Base-by-base conservation (phyloP, 2,113 vertebrate species). In the Sarotherodon lohbergeri region DNA sequence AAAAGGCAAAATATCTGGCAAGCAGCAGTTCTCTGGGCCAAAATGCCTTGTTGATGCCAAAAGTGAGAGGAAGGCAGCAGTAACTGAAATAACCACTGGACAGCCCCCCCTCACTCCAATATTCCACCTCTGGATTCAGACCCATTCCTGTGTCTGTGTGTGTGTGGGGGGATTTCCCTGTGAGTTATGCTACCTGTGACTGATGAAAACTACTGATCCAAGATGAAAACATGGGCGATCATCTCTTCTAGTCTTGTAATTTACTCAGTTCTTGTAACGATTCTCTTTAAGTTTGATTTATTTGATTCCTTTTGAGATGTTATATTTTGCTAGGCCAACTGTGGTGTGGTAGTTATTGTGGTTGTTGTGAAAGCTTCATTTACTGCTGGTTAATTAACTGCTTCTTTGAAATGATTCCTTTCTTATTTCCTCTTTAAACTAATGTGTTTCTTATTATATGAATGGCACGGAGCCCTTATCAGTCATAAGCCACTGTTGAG, bases 401-500 rank as follows among this genome's bases (percentile, higher is more conserved):
- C 39, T 27, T 46, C 41, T 73, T 73, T 73, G 39, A 73, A 73
- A 73, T 27, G 9, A 76, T 50, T 76, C 9, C 43, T 76, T 48
- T 50, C 43, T 32, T 19, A 32, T 17, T 76, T 76, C 16, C 43
- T 76, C 27, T 19, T 76, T 32, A 76, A 50, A 50, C 43, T 50
- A 76, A 48, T 76, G 71, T 19, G 68, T 32, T 50, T 50, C 16
- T 32, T 76, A 50, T 76, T 76, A 12, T 5, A 29, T 32, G 71
- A 76, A 32, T 76, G 43, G 43, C 71, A 76, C 3, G 4, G 29
- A 19, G 43, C 43, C 71, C 71, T 32, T 19, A 76, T 50, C 71
- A 76, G 71, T 43, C 71, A 76, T 29, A 50, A 50, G 16, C 16
- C 71, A 50, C 43, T 76, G 71, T 50, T 76, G 24, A 76, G 71